Conservation (phyloP, 2,113 vertebrate genomes). For the Zosterops borbonicus region DNA sequence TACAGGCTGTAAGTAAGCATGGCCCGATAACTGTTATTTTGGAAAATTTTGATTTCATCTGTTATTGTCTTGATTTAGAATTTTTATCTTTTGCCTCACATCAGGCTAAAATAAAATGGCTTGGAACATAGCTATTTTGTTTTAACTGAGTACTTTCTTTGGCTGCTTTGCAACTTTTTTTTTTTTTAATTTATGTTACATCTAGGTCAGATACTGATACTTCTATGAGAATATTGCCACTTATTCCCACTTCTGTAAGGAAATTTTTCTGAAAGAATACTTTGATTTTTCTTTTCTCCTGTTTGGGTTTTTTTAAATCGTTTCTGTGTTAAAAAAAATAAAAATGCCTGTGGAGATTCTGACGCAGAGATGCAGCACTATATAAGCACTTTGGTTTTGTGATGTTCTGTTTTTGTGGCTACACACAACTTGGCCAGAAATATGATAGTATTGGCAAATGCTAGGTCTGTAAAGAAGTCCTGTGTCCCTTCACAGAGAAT, state of each 20-base stretch:
- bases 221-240: not conserved
- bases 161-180: not conserved
- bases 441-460: not conserved
- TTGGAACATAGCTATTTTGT: not conserved
- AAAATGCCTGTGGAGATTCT: not conserved
- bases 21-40: not conserved
- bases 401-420: not conserved
- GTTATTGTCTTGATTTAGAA: not conserved
- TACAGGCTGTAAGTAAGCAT: constrained; percentile 93
- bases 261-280: not conserved
- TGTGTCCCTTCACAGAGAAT: not conserved
- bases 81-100: not conserved
- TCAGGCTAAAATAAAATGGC: not conserved
- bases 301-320: not conserved
- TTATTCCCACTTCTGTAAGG: not conserved
- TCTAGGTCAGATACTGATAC: not conserved
- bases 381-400: not conserved
- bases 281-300: not conserved
- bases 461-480: not conserved
- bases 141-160: not conserved
- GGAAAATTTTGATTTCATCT: not conserved
- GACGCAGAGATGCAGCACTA: not conserved
- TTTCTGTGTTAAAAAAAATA: not conserved
- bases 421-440: not conserved
- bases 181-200: not conserved